Conservation (phyloP, 92 coral and sea anemone species). For the Chrysogorgia sp. region DNA sequence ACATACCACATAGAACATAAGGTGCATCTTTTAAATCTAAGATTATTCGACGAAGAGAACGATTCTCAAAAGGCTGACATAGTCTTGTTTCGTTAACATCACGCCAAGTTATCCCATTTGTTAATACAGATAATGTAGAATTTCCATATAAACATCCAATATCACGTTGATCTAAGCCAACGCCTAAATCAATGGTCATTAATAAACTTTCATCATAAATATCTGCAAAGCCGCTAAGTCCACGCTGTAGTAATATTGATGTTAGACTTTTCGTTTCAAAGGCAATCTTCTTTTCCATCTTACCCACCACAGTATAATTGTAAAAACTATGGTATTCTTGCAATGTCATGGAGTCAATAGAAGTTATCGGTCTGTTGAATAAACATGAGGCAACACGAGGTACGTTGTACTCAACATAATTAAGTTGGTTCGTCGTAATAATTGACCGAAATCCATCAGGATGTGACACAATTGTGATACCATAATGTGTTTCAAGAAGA, state of each 20-base stretch:
- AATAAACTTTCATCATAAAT: conserved; percentile 6
- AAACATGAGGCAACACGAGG: conserved; percentile 2
- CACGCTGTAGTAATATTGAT: background rate
- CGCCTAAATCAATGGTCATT: background rate
- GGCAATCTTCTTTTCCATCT: conserved; percentile 16
- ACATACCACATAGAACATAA: conserved; percentile 27
- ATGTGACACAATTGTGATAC: background rate
- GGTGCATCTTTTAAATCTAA: conserved; percentile 17
- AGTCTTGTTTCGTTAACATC: conserved; percentile 10
- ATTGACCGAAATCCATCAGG: conserved; percentile 24
- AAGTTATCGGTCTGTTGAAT: background rate
- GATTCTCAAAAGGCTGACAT: conserved; percentile 14
- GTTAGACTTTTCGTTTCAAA: conserved; percentile 21
- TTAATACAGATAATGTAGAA: conserved; percentile 10
- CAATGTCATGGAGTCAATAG: background rate
- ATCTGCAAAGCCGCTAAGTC: background rate
- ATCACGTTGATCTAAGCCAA: conserved; percentile 5
- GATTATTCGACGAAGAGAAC: conserved; percentile 7
- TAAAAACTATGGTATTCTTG: conserved; percentile 19
- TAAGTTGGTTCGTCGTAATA: background rate
- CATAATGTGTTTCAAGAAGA: conserved; percentile 8
- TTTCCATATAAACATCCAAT: conserved; percentile 17
- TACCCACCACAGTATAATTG: conserved; percentile 8
- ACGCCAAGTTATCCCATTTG: conserved; percentile 7
- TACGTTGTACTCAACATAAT: background rate